phyloP scores from a whole-genome alignment of 2,888 invertebrate species.

The Operophtera brumata region DNA sequence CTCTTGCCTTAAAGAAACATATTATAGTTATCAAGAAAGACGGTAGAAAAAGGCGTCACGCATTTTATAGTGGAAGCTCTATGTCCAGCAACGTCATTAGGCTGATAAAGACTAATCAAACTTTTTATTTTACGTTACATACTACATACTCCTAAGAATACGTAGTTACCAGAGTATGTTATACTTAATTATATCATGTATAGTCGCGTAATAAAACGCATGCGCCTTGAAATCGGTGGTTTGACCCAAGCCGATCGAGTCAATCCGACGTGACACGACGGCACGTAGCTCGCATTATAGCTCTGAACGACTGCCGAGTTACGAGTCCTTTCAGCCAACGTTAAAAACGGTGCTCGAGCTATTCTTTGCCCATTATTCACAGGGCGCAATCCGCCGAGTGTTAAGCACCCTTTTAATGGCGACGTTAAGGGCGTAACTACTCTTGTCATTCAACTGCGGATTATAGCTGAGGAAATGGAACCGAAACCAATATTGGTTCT shows the following conservation, averaged over 20 bases:
- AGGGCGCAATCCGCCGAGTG: constrained; percentile 58
- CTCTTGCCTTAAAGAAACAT: no score
- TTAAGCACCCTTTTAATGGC: constrained; percentile 62
- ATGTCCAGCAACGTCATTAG: no score
- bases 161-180: no score
- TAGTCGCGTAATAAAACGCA: constrained; percentile 45
- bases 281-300: constrained; percentile 60
- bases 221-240: constrained; percentile 37
- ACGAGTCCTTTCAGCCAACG: constrained; percentile 58
- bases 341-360: constrained; percentile 45
- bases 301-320: constrained; percentile 60
- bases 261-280: constrained; percentile 32
- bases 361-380: constrained; percentile 68
- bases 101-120: no score
- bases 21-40: no score
- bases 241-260: constrained; percentile 32
- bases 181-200: no score
- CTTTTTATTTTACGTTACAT: no score
- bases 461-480: constrained; percentile 39
- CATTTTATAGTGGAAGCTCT: no score
- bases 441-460: constrained; percentile 55
- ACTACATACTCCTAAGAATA: no score
- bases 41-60: no score
- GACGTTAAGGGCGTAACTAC: constrained; percentile 56
- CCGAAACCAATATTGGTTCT: constrained; percentile 18